Evolutionary conservation across 2,888 invertebrate species (phyloP), one percentile per base, ranked within the genome.

Genomic region (Synanthedon andrenaeformis): DNA sequence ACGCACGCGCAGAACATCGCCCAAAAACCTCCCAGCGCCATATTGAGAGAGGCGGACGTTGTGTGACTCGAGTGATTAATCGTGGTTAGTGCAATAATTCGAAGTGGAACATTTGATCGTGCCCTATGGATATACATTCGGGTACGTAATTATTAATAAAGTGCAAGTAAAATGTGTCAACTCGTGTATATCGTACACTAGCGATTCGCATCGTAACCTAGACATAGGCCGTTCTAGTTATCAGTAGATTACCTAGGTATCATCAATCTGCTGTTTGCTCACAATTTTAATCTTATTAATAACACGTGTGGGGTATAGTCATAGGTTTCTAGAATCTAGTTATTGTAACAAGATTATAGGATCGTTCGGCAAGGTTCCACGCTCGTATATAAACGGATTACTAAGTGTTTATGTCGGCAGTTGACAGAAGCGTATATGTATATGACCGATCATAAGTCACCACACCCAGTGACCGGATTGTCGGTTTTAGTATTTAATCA

Each of bases 311-410:
- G 83, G 77, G 76, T 85, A 81, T 85, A 87, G 87, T 83, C 87
- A 89, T 89, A 89, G 91, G 91, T 92, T 92, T 92, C 92, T 89
- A 87, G 90, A 92, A 92, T 92, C 92, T 91, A 90, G 91, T 92
- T 92, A 92, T 89, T 88, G 89, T 92, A 92, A 92, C 90, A 89
- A 89, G 92, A 92, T 92, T 92, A 90, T 84, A 85, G 82, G 88
- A 88, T 86, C 86, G 88, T 84, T 89, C 84, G 79, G 82, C 87
- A 83, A 86, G 85, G 86, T 82, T 86, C 81, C 74, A 77, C 84
- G 82, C 81, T 88, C 87, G 87, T 89, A 89, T 90, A 88, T 82
- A 89, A 87, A 84, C 84, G 83, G 86, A 86, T 88, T 86, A 85
- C 84, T 80, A 86, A 87, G 85, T 88, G 89, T 90, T 89, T 88